Conservation (phyloP, 2,797 vertebrate genomes). For the Apodemus agrarius region DNA sequence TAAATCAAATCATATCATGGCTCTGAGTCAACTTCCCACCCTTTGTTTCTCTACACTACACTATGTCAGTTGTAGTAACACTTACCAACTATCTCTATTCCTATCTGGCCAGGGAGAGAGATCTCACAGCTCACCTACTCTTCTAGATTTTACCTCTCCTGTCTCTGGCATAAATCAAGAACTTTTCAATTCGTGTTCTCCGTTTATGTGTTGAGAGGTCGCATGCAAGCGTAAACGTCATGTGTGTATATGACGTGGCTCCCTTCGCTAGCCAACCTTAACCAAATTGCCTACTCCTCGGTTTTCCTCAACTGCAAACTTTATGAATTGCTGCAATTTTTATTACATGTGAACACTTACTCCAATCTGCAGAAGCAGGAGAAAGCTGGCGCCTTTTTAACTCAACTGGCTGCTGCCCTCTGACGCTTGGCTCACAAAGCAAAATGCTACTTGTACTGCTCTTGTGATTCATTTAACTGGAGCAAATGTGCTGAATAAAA, state of each 20-base stretch:
- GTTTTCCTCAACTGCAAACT: constrained; percentile 52
- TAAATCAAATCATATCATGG: constrained; percentile 27
- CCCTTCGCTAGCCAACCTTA: constrained; percentile 28
- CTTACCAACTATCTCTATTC: background rate
- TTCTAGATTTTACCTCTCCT: background rate
- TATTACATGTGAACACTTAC: constrained; percentile 48
- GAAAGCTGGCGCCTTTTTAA: constrained; percentile 48
- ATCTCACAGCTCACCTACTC: background rate
- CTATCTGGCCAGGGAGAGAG: background rate
- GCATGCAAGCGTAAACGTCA: background rate
- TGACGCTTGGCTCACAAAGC: constrained; percentile 65
- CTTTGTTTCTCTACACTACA: background rate
- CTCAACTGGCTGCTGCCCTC: constrained; percentile 42
- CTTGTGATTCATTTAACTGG: constrained; percentile 52
- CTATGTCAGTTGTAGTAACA: background rate
- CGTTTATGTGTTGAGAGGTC: constrained; percentile 18
- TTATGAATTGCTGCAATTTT: constrained; percentile 51
- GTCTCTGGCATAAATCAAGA: constrained; percentile 36
- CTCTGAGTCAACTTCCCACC: background rate
- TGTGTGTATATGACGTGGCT: background rate
- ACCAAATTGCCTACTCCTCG: constrained; percentile 46
- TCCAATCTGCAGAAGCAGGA: constrained; percentile 49
- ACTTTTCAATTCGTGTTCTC: background rate
- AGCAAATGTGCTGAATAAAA: constrained; percentile 61
- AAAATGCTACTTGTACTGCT: constrained; percentile 50